These are phyloP conservation scores for Philopotamus ludificatus DNA, from an alignment of 1,140 invertebrate species.

Conservation along the genomic window DNA sequence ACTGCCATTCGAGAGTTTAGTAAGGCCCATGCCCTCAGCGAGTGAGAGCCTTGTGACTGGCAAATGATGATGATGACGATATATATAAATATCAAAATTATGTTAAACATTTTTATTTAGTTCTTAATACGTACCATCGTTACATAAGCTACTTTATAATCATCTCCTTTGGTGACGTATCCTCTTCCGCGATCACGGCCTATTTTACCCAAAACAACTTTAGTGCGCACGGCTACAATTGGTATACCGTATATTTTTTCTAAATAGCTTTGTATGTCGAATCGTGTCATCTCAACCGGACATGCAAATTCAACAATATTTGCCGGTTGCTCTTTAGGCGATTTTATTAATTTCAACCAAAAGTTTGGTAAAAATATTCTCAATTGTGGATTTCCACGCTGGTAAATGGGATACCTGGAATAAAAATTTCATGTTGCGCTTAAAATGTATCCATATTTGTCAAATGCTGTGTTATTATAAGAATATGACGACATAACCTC, in stretches of 20 bases:
- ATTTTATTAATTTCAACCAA: constrained; percentile 86
- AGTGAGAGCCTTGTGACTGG: no score
- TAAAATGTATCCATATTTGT: no score
- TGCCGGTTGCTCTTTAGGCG: constrained; percentile 59
- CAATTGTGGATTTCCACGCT: constrained; percentile 85
- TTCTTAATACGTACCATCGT: constrained; percentile 70
- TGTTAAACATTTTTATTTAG: constrained; percentile 20
- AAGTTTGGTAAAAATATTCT: constrained; percentile 90
- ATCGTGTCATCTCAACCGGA: constrained; percentile 85
- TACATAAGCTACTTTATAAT: constrained; percentile 79
- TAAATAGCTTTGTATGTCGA: constrained; percentile 89
- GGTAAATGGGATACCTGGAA: constrained; percentile 85
- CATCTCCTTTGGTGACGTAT: constrained; percentile 79
- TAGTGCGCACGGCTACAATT: constrained; percentile 70
- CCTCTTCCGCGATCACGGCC: constrained; percentile 54
- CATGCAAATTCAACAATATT: constrained; percentile 83
- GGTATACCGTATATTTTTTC: constrained; percentile 91
- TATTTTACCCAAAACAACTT: constrained; percentile 66
- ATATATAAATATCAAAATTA: constrained; percentile 16
- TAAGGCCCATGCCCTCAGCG: no score
- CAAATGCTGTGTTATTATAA: no score
- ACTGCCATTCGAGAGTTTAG: no score
- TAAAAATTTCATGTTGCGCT: no score
- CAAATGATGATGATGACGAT: no score
- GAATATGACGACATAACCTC: no score